Conservation (phyloP, 2,888 invertebrate species). For the Calameuta idolon region DNA sequence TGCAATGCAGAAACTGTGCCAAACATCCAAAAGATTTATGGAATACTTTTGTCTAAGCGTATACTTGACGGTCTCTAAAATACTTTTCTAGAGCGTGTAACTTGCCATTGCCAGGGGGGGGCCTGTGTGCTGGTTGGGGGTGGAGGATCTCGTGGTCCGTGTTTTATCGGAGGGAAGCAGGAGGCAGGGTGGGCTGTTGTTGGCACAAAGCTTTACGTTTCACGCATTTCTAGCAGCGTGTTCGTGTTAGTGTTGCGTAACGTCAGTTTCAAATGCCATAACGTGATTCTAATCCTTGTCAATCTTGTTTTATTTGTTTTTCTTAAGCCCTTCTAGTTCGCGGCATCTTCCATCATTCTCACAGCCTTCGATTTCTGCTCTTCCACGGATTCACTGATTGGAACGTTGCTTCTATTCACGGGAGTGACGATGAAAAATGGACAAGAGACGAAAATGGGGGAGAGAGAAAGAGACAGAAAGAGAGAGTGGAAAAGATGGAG, state of each 20-base stretch:
- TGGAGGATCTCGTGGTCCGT: no score
- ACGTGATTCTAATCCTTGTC: neutral
- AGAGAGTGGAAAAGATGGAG: neutral
- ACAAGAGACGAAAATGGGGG: no score
- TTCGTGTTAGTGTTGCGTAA: neutral
- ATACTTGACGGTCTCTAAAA: neutral
- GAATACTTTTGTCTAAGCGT: slow-evolving; percentile 38
- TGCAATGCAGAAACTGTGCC: slow-evolving; percentile 37
- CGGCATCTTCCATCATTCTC: no score
- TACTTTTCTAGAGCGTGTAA: slow-evolving; percentile 4
- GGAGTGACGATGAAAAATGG: no score
- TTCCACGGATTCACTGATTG: no score
- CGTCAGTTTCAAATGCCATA: slow-evolving; percentile 1
- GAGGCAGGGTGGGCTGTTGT: neutral
- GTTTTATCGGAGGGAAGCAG: neutral
- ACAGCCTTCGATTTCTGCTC: no score
- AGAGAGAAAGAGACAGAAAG: neutral
- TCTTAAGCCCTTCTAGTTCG: no score
- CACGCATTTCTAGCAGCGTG: neutral
- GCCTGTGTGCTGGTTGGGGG: no score
- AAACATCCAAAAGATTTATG: slow-evolving; percentile 42
- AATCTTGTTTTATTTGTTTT: no score
- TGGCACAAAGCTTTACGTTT: slow-evolving; percentile 6
- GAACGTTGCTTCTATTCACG: no score
- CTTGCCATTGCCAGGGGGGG: no score